phyloP scores from a whole-genome alignment of 2,113 vertebrate genomes.

The Morone saxatilis region DNA sequence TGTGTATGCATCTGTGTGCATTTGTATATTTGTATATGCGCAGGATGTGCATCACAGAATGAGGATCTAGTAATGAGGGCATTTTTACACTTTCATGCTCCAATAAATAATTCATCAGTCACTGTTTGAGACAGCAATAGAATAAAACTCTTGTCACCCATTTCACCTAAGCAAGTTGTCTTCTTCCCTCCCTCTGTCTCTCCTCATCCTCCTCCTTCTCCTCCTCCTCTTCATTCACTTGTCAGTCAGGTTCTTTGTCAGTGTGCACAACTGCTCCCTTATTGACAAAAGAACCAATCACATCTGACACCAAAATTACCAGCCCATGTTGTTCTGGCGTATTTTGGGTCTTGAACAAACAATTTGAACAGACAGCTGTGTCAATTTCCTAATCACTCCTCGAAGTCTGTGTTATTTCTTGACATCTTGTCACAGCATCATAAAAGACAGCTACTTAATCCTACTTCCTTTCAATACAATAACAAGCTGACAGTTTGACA shows the following conservation, averaged over 20 bases:
- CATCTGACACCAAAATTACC: constrained; percentile 74
- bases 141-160: constrained; percentile 60
- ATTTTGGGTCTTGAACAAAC: constrained; percentile 50
- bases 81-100: constrained; percentile 41
- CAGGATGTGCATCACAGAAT: constrained; percentile 11
- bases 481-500: constrained; percentile 61
- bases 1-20: constrained; percentile 11
- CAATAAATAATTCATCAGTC: constrained; percentile 60
- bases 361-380: constrained; percentile 64
- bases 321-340: constrained; percentile 54
- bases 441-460: constrained; percentile 58
- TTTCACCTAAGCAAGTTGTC: constrained; percentile 43
- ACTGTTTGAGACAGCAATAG: constrained; percentile 43
- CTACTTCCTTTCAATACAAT: constrained; percentile 45
- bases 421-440: constrained; percentile 53
- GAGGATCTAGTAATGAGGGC: constrained; percentile 29
- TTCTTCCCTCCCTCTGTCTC: constrained; percentile 33
- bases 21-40: constrained; percentile 36
- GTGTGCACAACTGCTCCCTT: constrained; percentile 46
- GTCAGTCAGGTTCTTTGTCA: constrained; percentile 73
- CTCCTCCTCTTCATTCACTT: constrained; percentile 61
- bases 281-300: constrained; percentile 75
- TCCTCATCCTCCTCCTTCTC: constrained; percentile 1
- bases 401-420: constrained; percentile 63
- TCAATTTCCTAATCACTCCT: constrained; percentile 71